These are phyloP conservation scores for Melanargia galathea DNA, from an alignment of 2,888 invertebrate species.

Conservation along the genomic window DNA sequence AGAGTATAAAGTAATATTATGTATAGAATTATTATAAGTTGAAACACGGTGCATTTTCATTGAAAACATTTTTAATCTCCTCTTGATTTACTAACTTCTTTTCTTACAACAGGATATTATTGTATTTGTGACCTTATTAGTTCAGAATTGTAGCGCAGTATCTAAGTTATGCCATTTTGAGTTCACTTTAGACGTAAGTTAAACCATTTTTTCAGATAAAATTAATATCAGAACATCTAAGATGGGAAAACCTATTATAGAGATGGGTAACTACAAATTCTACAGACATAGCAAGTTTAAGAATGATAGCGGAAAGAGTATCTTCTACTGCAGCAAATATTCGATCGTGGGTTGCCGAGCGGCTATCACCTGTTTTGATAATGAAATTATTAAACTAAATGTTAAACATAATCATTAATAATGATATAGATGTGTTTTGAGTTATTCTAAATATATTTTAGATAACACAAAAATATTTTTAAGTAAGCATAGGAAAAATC, in stretches of 20 bases:
- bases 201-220: conserved; percentile 11
- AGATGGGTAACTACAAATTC: conserved; percentile 40
- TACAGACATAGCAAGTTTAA: conserved; percentile 47
- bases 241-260: conserved; percentile 36
- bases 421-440: neutral
- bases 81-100: no score
- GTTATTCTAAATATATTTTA: neutral
- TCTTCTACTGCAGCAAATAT: conserved; percentile 14
- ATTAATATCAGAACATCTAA: conserved; percentile 26
- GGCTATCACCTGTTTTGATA: neutral
- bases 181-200: neutral
- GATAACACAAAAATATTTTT: neutral
- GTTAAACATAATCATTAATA: conserved; percentile 7
- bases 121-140: no score
- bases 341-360: neutral
- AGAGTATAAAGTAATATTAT: no score
- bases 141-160: no score
- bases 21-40: no score
- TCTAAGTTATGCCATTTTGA: neutral
- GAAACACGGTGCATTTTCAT: no score
- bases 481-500: neutral
- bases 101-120: no score
- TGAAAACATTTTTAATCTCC: no score
- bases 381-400: conserved; percentile 12
- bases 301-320: neutral